Evolutionary conservation across 1,140 invertebrate species (phyloP).

Genomic region (Aphelinus atriplicis): DNA sequence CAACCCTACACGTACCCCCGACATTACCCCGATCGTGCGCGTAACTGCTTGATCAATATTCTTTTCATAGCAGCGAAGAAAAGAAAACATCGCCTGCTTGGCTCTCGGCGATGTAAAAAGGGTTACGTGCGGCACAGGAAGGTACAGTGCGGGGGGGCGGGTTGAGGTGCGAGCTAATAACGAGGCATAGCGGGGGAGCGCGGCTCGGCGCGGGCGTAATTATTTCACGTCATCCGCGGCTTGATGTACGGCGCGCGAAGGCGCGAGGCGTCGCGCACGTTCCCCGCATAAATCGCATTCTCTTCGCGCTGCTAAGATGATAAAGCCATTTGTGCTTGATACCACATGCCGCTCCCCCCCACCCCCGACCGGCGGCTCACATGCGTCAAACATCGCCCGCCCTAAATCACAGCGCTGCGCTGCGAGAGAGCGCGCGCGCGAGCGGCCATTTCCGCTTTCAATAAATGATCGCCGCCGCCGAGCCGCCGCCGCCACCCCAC

Average conservation of each 20-base stretch:
- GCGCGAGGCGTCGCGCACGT: constrained; percentile 11
- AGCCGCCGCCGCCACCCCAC: neutral
- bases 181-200: too few relatives aligned
- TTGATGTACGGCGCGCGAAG: constrained; percentile 1
- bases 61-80: too few relatives aligned
- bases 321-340: constrained; percentile 37
- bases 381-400: neutral
- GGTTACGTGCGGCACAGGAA: too few relatives aligned
- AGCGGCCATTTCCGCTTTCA: constrained; percentile 27
- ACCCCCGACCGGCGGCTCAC: neutral
- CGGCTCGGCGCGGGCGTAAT: neutral
- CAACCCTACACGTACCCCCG: too few relatives aligned
- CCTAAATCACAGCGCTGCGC: constrained; percentile 25
- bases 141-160: too few relatives aligned
- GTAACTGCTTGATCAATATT: too few relatives aligned
- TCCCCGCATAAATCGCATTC: constrained; percentile 29
- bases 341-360: neutral
- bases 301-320: constrained; percentile 21
- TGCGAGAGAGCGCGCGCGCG: neutral
- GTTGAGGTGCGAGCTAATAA: too few relatives aligned
- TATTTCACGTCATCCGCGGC: constrained; percentile 13
- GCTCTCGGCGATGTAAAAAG: too few relatives aligned
- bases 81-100: too few relatives aligned
- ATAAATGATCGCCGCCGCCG: constrained; percentile 18
- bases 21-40: too few relatives aligned